Conservation (phyloP, 2,113 vertebrate species). For the Setophaga petechia region DNA sequence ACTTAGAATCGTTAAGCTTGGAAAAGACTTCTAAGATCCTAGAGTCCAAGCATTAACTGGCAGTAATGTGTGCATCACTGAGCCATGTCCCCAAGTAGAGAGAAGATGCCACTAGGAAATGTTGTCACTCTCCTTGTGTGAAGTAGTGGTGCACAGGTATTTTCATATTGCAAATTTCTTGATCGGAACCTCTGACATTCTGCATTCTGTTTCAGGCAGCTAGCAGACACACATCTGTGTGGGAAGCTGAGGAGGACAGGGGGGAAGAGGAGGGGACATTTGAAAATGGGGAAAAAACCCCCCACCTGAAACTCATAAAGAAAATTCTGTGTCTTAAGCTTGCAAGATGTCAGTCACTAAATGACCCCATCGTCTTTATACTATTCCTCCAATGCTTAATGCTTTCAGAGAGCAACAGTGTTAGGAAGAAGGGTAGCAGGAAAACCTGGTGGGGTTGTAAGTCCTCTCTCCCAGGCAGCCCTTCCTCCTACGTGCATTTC, state of each 20-base stretch:
- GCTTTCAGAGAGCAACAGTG: neutral
- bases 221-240: neutral
- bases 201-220: neutral
- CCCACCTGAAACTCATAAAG: neutral
- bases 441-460: neutral
- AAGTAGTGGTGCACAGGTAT: neutral
- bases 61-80: neutral
- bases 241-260: neutral
- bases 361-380: neutral
- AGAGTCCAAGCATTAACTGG: neutral
- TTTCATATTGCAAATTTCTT: neutral
- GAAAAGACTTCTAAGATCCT: neutral
- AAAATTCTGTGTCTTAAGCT: neutral
- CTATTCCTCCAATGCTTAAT: neutral
- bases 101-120: neutral
- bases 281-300: neutral
- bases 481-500: neutral
- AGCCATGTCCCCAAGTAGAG: neutral
- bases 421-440: neutral
- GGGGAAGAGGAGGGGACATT: no score
- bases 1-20: neutral
- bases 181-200: neutral
- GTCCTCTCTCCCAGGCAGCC: neutral
- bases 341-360: neutral
- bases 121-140: neutral